These are phyloP conservation scores for Echiichthys vipera DNA, from an alignment of 2,797 vertebrate species.

Conservation along the genomic window DNA sequence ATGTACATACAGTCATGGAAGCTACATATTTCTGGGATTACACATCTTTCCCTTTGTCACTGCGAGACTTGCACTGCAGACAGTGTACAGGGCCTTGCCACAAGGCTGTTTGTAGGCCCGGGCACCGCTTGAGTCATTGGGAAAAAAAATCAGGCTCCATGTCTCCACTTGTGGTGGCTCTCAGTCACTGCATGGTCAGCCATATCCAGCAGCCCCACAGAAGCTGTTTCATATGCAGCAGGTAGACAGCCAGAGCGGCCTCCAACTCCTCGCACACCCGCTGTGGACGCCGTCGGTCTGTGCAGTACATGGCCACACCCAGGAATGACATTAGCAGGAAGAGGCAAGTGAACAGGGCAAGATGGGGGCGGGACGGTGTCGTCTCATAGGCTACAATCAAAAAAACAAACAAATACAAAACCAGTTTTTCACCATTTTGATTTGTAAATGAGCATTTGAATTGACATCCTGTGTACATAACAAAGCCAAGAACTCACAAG, in stretches of 20 bases:
- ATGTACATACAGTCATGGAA: conserved; percentile 74
- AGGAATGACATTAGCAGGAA: conserved; percentile 88
- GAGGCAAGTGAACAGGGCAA: conserved; percentile 86
- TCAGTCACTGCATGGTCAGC: conserved; percentile 88
- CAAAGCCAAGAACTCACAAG: neutral
- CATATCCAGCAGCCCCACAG: conserved; percentile 90
- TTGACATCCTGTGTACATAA: neutral
- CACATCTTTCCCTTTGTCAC: conserved; percentile 53
- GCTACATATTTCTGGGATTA: conserved; percentile 80
- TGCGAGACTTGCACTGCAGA: conserved; percentile 43
- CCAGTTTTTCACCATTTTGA: conserved; percentile 32
- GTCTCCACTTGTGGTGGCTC: conserved; percentile 60
- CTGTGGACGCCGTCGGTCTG: conserved; percentile 79
- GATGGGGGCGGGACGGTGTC: conserved; percentile 81
- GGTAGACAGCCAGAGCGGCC: conserved; percentile 84
- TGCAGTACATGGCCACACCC: conserved; percentile 88
- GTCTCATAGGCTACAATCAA: conserved; percentile 82
- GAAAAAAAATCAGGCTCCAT: conserved; percentile 47
- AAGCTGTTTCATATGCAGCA: conserved; percentile 86
- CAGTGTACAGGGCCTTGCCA: conserved; percentile 43
- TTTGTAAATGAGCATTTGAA: conserved; percentile 60
- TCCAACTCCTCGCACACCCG: conserved; percentile 88
- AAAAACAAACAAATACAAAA: neutral
- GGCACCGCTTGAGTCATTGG: conserved; percentile 53
- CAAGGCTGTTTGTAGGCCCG: conserved; percentile 62